Evolutionary conservation across 2,797 vertebrate genomes (phyloP), one percentile per base, ranked within the genome.

Genomic region (Jordanella pulchra): DNA sequence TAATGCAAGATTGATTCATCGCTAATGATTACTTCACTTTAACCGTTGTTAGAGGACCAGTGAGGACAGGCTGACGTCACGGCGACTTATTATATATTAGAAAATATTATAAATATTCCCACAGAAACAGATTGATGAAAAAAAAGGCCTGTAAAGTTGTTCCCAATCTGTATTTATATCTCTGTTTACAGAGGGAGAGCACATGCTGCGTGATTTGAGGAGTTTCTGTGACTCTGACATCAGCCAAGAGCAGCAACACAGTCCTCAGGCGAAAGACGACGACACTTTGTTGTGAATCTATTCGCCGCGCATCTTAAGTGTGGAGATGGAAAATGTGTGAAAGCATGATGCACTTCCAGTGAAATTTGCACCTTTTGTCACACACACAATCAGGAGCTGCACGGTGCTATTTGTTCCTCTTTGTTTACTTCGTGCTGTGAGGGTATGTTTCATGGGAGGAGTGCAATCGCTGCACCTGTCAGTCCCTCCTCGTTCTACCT

Each of bases 391-490:
- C 67, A 69, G 35, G 12, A 81, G 67, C 63, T 66, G 60, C 70
- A 67, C 67, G 65, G 58, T 68, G 71, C 61, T 85, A 79, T 65
- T 77, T 75, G 60, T 72, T 67, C 56, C 76, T 56, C 74, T 81
- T 72, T 81, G 79, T 83, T 82, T 80, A 48, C 73, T 27, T 82
- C 68, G 27, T 35, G 42, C 82, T 77, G 84, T 28, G 78, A 75
- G 72, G 50, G 61, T 73, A 56, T 78, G 85, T 79, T 80, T 83
- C 82, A 85, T 61, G 51, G 72, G 77, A 81, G 69, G 83, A 82
- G 77, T 53, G 77, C 3, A 32, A 84, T 84, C 28, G 51, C 53
- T 61, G 81, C 85, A 91, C 85, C 84, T 88, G 88, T 87, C 83
- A 78, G 44, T 56, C 56, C 69, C 73, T 87, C 79, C 77, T 82